phyloP scores from a whole-genome alignment of 1,140 invertebrate species.

The Agrilus planipennis region DNA sequence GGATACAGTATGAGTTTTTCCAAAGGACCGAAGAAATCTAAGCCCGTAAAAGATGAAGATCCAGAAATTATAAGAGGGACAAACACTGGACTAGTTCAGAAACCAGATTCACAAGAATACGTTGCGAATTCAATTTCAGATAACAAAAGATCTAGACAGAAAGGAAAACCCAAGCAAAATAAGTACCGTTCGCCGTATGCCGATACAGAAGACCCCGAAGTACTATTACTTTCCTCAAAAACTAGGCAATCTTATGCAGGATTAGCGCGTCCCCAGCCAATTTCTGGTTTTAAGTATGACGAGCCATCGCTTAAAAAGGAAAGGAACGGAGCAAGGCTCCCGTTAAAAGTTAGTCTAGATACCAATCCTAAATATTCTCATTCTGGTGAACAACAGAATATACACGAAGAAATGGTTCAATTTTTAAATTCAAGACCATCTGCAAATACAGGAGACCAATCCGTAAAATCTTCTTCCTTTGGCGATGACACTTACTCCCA shows the following conservation, averaged over 20 bases:
- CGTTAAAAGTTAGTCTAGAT: no score
- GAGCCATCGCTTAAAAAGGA: no score
- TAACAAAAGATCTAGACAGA: conserved; percentile 14
- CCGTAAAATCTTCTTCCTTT: no score
- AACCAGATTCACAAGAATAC: conserved; percentile 7
- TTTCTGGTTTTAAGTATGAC: no score
- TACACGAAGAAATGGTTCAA: no score
- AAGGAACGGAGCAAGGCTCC: no score
- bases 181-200: neutral
- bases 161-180: conserved; percentile 13
- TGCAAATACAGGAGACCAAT: no score
- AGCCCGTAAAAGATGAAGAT: conserved; percentile 6
- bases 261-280: conserved; percentile 8
- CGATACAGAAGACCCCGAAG: neutral
- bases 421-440: no score
- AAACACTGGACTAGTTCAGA: conserved; percentile 8
- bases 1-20: conserved; percentile 22
- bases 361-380: no score
- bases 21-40: neutral
- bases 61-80: conserved; percentile 14
- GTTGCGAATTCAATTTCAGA: conserved; percentile 5
- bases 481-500: neutral
- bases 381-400: no score
- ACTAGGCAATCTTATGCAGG: conserved; percentile 12
- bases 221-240: conserved; percentile 9